Percentiles rank a stretch among this genome's conserved stretches.
These are phyloP conservation scores for Ferdinandea cuprea DNA, from an alignment of 2,888 invertebrate genomes.

Conservation along the genomic window DNA sequence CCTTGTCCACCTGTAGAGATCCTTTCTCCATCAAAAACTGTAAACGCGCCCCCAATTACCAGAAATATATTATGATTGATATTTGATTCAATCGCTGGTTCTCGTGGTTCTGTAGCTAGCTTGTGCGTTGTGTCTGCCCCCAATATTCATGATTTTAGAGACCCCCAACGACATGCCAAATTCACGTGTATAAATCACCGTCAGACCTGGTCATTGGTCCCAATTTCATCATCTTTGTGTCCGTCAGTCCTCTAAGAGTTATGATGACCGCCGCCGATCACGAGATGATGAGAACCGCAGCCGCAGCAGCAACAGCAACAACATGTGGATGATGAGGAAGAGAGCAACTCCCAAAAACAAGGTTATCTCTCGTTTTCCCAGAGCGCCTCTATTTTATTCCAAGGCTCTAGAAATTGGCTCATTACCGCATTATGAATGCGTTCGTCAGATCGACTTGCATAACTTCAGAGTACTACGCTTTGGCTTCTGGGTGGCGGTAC, in stretches of 20 bases:
- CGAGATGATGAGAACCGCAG: slow-evolving; percentile 49
- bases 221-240: slow-evolving; percentile 46
- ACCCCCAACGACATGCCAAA: slow-evolving; percentile 57
- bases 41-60: slow-evolving; percentile 47
- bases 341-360: slow-evolving; percentile 32
- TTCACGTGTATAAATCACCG: slow-evolving; percentile 61
- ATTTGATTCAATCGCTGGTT: slow-evolving; percentile 46
- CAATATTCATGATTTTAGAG: slow-evolving; percentile 52
- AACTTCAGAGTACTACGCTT: slow-evolving; percentile 34
- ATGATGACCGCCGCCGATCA: slow-evolving; percentile 41
- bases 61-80: slow-evolving; percentile 62
- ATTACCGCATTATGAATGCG: slow-evolving; percentile 70
- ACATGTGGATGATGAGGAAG: slow-evolving; percentile 3
- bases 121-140: neutral
- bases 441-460: slow-evolving; percentile 55
- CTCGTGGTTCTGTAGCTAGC: slow-evolving; percentile 5
- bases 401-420: slow-evolving; percentile 69
- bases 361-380: slow-evolving; percentile 64
- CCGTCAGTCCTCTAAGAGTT: slow-evolving; percentile 48
- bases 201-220: slow-evolving; percentile 59
- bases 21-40: slow-evolving; percentile 2
- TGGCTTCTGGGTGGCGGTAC: slow-evolving; percentile 70
- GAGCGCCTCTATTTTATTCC: slow-evolving; percentile 40
- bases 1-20: slow-evolving; percentile 6
- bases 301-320: neutral